A percentile compares a stretch with the other conserved stretches of the same genome.
phyloP scores from a whole-genome alignment of 1,140 invertebrate genomes.

The Caenorhabditis remanei region DNA sequence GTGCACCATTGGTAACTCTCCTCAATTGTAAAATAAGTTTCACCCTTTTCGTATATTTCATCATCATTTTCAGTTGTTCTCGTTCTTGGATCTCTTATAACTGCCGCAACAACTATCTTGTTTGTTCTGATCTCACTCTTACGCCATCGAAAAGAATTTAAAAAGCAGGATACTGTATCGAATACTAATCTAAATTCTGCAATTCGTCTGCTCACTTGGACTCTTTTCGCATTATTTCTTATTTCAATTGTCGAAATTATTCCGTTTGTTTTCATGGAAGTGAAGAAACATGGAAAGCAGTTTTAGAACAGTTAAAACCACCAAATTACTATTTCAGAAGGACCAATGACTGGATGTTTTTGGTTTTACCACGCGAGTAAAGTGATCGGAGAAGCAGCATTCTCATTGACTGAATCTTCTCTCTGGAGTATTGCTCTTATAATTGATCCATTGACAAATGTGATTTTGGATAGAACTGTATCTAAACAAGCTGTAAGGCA shows the following conservation, averaged over 20 bases:
- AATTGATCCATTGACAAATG: conserved; percentile 1
- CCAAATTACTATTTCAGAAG: not conserved
- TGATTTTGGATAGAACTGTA: conserved; percentile 14
- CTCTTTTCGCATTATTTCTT: not conserved
- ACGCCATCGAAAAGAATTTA: conserved; percentile 26
- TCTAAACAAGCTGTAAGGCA: not conserved
- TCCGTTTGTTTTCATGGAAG: not conserved
- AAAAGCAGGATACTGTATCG: conserved; percentile 19
- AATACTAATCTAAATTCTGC: conserved; percentile 12
- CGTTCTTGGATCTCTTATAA: conserved; percentile 2
- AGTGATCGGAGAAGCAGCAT: not conserved
- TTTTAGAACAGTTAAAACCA: not conserved
- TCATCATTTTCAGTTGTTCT: not conserved
- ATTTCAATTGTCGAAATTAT: not conserved
- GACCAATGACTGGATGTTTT: not conserved
- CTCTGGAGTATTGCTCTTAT: conserved; percentile 14
- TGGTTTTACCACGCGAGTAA: not conserved
- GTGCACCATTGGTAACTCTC: conserved; percentile 2
- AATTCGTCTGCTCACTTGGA: not conserved
- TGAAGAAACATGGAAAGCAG: not conserved
- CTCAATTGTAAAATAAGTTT: not conserved
- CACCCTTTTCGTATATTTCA: not conserved
- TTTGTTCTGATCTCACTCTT: conserved; percentile 26
- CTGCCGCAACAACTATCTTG: not conserved
- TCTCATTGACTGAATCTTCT: not conserved